Conservation (phyloP, 2,113 vertebrate species). For the Phrynocephalus versicolor region DNA sequence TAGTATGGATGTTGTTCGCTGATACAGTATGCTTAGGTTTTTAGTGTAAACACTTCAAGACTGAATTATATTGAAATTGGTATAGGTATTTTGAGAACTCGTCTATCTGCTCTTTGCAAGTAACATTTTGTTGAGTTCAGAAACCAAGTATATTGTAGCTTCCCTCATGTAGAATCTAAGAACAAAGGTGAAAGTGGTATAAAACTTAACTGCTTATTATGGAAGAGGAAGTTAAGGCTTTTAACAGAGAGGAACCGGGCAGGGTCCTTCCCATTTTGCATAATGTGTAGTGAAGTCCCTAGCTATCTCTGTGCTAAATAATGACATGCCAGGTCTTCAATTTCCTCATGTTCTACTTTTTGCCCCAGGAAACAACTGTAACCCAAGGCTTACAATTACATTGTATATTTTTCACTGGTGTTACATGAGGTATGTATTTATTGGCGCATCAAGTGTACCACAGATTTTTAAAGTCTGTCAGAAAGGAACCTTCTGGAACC, state of each 20-base stretch:
- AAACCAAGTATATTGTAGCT: neutral
- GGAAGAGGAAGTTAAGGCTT: neutral
- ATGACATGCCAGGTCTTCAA: too few relatives aligned
- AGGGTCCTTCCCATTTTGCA: neutral
- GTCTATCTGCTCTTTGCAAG: slow-evolving; percentile 7
- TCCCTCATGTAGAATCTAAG: neutral
- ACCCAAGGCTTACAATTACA: neutral
- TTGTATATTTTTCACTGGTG: neutral
- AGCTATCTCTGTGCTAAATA: neutral
- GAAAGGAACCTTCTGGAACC: slow-evolving; percentile 1
- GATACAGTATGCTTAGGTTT: too few relatives aligned
- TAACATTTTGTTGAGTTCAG: neutral
- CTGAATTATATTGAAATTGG: neutral
- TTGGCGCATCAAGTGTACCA: neutral
- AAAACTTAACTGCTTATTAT: neutral
- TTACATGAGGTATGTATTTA: neutral
- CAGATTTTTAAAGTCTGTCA: neutral
- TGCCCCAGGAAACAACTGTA: neutral
- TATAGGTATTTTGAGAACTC: neutral
- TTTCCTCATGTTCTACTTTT: neutral
- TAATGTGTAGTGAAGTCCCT: neutral
- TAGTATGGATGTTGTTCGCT: too few relatives aligned
- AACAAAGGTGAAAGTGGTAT: slow-evolving; percentile 4
- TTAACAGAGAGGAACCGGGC: too few relatives aligned
- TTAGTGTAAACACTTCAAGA: neutral